Evolutionary conservation across 1,140 invertebrate species (phyloP), one percentile per base, ranked within the genome.

Genomic region (Zaprionus kolodkinae): DNA sequence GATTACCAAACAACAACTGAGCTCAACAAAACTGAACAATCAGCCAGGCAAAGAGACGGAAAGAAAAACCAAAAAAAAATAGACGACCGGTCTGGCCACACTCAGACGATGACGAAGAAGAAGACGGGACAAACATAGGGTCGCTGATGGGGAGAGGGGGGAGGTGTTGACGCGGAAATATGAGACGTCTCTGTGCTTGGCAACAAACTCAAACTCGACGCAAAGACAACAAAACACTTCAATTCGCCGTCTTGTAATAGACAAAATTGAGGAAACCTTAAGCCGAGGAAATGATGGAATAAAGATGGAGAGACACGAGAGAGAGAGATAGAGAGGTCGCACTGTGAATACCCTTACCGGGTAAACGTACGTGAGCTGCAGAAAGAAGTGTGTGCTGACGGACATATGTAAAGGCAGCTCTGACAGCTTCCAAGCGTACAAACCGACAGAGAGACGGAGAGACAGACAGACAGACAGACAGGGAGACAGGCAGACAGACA

Each of bases 1-100:
- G 74, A 76, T 76, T 76, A 61, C 74, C 63, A 76, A 76, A 52
- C 56, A 73, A n/a, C n/a, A n/a, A n/a, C n/a, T n/a, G n/a, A n/a
- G n/a, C n/a, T n/a, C n/a, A n/a, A n/a, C n/a, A n/a, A n/a, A n/a
- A 70, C 59, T 25, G 59, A 69, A 69, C 65, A 69, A 36, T 35
- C 65, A 74, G 66, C 50, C 52, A 74, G 72, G 50, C 56, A 69
- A 55, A 73, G 66, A 69, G 72, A 74, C 66, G 66, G 45, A 50
- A 50, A 50, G 45, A 25, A 50, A 25, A 25, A 50, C 40, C 48
- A 62, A 55, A 73, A 45, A 73, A 55, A 73, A 45, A 73, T 66
- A 69, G 66, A 70, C 72, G 66, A 70, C 72, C 55, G 40, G 59
- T 74, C 67, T 75, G 67, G 60, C 60, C 59, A 69, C 17, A 21